These are phyloP conservation scores for Crocallis elinguaria DNA, from an alignment of 2,888 invertebrate genomes.

Conservation along the genomic window DNA sequence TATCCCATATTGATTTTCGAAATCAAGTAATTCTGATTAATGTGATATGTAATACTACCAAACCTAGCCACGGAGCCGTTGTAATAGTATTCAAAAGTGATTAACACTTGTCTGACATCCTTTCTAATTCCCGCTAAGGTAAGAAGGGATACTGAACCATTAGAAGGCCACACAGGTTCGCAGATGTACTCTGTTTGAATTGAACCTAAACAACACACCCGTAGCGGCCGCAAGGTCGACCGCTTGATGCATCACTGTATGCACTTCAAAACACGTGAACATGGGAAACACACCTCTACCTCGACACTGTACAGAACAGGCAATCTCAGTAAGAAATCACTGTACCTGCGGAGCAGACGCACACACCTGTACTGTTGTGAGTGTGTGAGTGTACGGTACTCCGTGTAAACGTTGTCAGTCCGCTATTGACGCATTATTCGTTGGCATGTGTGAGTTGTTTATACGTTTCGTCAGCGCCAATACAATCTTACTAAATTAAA, in stretches of 20 bases:
- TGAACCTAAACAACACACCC: constrained; percentile 46
- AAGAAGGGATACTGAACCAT: neutral
- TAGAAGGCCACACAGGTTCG: neutral
- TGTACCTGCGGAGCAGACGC: neutral
- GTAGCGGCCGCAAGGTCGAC: constrained; percentile 49
- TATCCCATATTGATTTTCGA: no score
- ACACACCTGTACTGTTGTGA: neutral
- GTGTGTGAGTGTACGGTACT: neutral
- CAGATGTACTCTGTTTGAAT: constrained; percentile 26
- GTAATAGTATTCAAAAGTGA: neutral
- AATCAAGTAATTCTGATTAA: no score
- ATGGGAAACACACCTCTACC: neutral
- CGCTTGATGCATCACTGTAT: constrained; percentile 42
- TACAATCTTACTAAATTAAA: neutral
- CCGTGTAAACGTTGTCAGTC: neutral
- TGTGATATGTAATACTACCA: no score
- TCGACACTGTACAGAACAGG: neutral
- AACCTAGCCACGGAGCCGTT: neutral
- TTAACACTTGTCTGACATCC: neutral
- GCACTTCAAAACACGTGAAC: constrained; percentile 25
- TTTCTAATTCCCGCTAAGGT: neutral
- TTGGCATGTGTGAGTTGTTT: neutral
- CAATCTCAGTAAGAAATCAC: neutral
- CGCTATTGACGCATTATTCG: neutral
- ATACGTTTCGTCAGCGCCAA: neutral